These are phyloP conservation scores for Spilogale gracilis DNA, from an alignment of 2,113 vertebrate genomes.

Conservation along the genomic window DNA sequence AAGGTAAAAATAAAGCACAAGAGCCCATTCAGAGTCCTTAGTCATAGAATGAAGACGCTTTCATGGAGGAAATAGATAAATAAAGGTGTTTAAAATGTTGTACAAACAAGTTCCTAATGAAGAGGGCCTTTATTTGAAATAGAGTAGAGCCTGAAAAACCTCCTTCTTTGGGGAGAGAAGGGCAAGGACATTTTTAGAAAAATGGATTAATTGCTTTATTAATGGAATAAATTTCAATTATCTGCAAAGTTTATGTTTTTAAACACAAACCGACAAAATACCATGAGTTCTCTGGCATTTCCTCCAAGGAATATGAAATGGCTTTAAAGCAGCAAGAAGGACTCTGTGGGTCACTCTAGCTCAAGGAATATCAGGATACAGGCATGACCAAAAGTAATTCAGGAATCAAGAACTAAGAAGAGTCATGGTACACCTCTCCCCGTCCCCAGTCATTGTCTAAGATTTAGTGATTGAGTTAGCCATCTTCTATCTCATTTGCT, in stretches of 20 bases:
- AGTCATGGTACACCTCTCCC: neutral
- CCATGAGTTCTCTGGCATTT: neutral
- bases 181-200: slow-evolving; percentile 22
- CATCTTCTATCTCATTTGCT: neutral
- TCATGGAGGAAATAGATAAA: slow-evolving; percentile 11
- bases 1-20: slow-evolving; percentile 36
- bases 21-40: neutral
- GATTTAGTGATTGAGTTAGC: slow-evolving; percentile 47
- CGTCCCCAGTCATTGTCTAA: neutral
- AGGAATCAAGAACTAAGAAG: neutral
- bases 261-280: neutral
- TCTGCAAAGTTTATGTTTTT: neutral
- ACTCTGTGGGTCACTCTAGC: neutral
- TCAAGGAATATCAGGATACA: neutral
- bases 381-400: slow-evolving; percentile 16
- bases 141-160: neutral
- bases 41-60: slow-evolving; percentile 5
- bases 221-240: slow-evolving; percentile 8
- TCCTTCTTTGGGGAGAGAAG: slow-evolving; percentile 9
- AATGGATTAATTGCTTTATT: neutral
- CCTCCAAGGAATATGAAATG: neutral
- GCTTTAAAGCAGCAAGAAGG: neutral
- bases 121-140: slow-evolving; percentile 17
- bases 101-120: neutral
- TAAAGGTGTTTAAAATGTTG: neutral